phyloP scores from a whole-genome alignment of 2,797 vertebrate species.

The Kryptolebias ocellatus region DNA sequence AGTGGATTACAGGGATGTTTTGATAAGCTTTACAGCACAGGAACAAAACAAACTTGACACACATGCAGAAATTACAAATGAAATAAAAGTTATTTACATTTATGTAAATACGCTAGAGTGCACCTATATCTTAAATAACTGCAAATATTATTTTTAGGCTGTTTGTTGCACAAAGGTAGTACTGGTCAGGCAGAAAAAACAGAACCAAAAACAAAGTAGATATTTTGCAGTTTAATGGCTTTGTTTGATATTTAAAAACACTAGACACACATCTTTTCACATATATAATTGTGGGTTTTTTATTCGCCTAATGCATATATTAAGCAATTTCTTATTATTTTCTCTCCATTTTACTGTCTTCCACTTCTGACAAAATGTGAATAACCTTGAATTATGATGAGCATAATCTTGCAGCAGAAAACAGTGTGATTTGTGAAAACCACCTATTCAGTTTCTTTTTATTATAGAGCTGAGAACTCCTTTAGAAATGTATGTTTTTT shows the following conservation, averaged over 20 bases:
- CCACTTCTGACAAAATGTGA: not conserved
- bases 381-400: not conserved
- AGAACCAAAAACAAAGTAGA: not conserved
- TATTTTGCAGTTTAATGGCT: not conserved
- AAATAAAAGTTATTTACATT: conserved; percentile 17
- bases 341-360: not conserved
- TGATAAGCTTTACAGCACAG: conserved; percentile 31
- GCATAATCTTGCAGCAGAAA: not conserved
- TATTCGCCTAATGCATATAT: not conserved
- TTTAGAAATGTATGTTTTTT: not conserved
- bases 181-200: not conserved
- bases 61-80: conserved; percentile 21
- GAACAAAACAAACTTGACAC: conserved; percentile 25
- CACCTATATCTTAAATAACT: too few species aligned
- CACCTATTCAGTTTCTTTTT: not conserved
- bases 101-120: too few species aligned
- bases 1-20: conserved; percentile 38
- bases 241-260: not conserved
- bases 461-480: conserved; percentile 9
- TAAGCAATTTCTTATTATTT: not conserved
- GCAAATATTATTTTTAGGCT: too few species aligned
- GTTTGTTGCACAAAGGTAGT: too few species aligned
- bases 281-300: not conserved
- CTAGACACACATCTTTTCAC: not conserved
- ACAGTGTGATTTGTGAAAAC: not conserved